Percentiles rank a stretch among this genome's conserved stretches.
Conservation (phyloP, 2,888 invertebrate species). For the Lucinisca nassula region DNA sequence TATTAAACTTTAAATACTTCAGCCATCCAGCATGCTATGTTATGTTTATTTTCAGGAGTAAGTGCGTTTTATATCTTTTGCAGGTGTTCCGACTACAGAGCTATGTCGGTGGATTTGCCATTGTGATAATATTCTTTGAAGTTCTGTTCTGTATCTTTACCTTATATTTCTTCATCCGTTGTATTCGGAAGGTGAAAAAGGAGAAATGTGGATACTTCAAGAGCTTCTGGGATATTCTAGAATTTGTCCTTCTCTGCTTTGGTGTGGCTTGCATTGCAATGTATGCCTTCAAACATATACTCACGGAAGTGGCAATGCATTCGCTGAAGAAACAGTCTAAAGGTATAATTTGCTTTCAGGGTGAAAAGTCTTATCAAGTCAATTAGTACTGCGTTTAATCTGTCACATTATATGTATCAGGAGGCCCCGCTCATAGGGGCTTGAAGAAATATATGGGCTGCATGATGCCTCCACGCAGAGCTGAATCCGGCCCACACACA, state of each 20-base stretch:
- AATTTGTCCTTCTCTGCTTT: conserved; percentile 87
- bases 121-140: conserved; percentile 87
- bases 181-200: conserved; percentile 84
- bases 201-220: conserved; percentile 87
- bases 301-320: conserved; percentile 84
- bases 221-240: conserved; percentile 88
- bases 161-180: conserved; percentile 88
- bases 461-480: no score
- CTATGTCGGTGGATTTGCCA: conserved; percentile 88
- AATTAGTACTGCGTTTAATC: no score
- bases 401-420: no score
- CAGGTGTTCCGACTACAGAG: conserved; percentile 87
- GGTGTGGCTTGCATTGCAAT: conserved; percentile 87
- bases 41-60: no score
- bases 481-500: no score
- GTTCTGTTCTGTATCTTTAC: conserved; percentile 87
- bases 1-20: no score
- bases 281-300: conserved; percentile 87
- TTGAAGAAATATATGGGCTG: no score
- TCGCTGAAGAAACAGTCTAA: conserved; percentile 85
- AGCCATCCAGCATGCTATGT: no score
- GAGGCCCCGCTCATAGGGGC: no score
- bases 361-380: no score
- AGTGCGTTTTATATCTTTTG: no score
- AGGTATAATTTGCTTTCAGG: no score